Base-by-base conservation (phyloP, 1,140 invertebrate genomes). In the Aricia agestis region DNA sequence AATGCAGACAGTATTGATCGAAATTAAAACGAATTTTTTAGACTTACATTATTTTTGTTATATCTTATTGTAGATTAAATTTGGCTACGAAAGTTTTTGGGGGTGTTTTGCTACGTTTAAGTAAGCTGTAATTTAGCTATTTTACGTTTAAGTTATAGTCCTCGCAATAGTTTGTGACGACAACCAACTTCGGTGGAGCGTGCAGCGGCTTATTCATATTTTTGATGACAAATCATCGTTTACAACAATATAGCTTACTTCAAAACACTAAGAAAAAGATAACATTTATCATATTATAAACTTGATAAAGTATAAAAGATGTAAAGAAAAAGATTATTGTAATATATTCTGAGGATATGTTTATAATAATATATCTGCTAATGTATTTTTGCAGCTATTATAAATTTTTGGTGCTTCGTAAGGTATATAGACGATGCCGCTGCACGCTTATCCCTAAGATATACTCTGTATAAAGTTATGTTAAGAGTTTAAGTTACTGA, bases 391-490 rank as follows among this genome's bases (percentile, higher is more conserved):
- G 45, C 45, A 52, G 11, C 10, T 52, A 15, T 3, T 15, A 15
- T 52, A 52, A 36, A 36, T 36, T 36, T 36, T 36, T 9, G 36
- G 36, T 36, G 9, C 36, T 36, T 36, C 36, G 6, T 36, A 36
- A 36, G 36, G 2, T 25, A 25, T 5, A 36, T 36, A 36, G 36
- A 5, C 45, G 9, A 52, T 0, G 19, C 18, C 59, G 18, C 59
- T 19, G 19, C 18, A 63, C 59, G 59, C 18, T 63, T 25, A 25
- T 17, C 17, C 10, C 19, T 63, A n/a, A 18, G 19, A 18, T 4
- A 63, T 63, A 63, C 59, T 19, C 59, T 63, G 59, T 63, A 63
- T 63, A 59, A 59, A 63, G 59, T 19, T 63, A 63, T 19, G 31
- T 63, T 63, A 63, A 63, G 59, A 63, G 19, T 63, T 63, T 63